Conservation (phyloP, 1,140 invertebrate genomes). For the Sitophilus oryzae region DNA sequence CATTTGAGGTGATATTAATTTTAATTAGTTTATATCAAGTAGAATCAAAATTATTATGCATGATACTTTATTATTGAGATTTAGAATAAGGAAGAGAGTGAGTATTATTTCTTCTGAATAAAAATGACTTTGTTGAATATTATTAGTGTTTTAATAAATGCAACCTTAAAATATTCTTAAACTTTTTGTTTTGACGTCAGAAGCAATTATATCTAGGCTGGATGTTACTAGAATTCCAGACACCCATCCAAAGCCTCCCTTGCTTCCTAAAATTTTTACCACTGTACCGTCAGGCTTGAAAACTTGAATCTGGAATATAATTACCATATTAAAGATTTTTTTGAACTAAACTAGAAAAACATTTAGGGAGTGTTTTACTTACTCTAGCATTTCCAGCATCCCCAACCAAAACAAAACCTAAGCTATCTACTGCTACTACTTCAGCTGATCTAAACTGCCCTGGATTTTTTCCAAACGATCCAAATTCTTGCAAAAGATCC, state of each 20-base stretch:
- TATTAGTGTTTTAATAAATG: no score
- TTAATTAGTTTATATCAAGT: no score
- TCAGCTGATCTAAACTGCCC: slow-evolving; percentile 63
- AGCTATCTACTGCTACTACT: slow-evolving; percentile 60
- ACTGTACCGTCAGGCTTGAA: slow-evolving; percentile 60
- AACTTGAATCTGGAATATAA: slow-evolving; percentile 53
- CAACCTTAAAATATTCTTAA: slow-evolving; percentile 70
- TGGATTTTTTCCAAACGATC: slow-evolving; percentile 53
- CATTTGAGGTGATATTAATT: no score
- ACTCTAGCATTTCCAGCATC: slow-evolving; percentile 68
- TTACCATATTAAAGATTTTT: not conserved
- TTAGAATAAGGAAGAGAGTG: no score
- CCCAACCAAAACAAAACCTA: slow-evolving; percentile 69
- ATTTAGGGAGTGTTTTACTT: no score
- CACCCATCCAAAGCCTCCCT: slow-evolving; percentile 63
- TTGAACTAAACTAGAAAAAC: not conserved
- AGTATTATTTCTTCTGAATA: no score
- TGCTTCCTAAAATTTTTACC: slow-evolving; percentile 57
- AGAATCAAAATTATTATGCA: no score
- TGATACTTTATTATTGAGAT: no score
- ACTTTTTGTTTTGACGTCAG: slow-evolving; percentile 64
- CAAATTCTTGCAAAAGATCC: slow-evolving; percentile 51
- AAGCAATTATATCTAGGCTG: slow-evolving; percentile 60
- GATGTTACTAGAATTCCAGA: slow-evolving; percentile 62
- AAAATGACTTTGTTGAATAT: not conserved